Evolutionary conservation across 2,113 vertebrate species (phyloP).

Genomic region (Takifugu bimaculatus): DNA sequence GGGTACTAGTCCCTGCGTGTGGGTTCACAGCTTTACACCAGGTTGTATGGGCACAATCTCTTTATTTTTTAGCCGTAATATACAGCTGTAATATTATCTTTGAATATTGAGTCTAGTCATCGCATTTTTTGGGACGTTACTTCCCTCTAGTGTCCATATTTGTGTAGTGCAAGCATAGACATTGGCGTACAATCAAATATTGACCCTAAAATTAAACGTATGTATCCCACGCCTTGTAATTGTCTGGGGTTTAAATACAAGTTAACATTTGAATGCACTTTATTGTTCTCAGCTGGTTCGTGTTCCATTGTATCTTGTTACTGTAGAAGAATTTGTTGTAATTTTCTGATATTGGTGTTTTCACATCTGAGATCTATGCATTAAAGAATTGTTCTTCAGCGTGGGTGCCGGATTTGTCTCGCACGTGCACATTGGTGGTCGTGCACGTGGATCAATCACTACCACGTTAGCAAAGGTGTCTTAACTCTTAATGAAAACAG

Average conservation of each 20-base stretch:
- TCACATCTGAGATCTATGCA: no score
- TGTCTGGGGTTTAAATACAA: neutral
- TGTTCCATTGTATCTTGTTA: slow-evolving; percentile 10
- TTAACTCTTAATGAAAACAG: neutral
- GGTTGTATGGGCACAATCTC: neutral
- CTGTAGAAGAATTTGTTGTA: slow-evolving; percentile 27
- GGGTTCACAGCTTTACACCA: neutral
- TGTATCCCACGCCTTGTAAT: neutral
- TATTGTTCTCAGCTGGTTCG: slow-evolving; percentile 13
- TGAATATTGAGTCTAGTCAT: neutral
- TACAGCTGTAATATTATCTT: neutral
- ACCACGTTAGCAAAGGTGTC: neutral
- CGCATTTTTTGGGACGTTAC: slow-evolving; percentile 11
- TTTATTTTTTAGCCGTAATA: no score
- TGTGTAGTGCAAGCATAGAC: slow-evolving; percentile 11
- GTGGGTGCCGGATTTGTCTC: no score
- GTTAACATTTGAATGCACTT: slow-evolving; percentile 46
- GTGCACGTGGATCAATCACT: no score
- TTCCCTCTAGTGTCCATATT: slow-evolving; percentile 46
- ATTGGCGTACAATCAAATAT: neutral
- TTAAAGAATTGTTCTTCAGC: no score
- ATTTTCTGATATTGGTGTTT: neutral
- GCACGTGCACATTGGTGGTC: no score
- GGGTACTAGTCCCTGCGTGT: neutral
- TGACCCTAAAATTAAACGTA: neutral